Evolutionary conservation across 1,140 invertebrate genomes (phyloP).

Genomic region (Ectropis grisescens): DNA sequence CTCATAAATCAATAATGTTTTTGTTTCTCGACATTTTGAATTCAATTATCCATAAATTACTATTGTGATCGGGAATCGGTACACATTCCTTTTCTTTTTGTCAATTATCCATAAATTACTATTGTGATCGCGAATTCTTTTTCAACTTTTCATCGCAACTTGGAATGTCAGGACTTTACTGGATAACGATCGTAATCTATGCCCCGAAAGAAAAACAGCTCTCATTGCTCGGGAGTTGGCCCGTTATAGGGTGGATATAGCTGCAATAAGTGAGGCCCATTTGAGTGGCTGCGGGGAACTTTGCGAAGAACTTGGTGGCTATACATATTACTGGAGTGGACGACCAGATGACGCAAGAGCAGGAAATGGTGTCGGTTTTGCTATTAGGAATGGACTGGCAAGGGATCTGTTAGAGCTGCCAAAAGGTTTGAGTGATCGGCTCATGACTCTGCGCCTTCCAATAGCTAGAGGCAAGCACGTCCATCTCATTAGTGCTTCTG

Average conservation of each 20-base stretch:
- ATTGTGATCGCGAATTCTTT: too few species aligned
- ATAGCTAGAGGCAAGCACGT: constrained; percentile 5
- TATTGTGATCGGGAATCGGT: too few species aligned
- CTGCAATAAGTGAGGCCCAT: constrained; percentile 18
- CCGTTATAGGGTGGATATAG: constrained; percentile 15
- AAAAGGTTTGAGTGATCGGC: constrained; percentile 8
- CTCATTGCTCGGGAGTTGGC: constrained; percentile 14
- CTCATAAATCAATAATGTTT: too few species aligned
- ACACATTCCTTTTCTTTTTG: too few species aligned
- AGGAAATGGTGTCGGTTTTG: constrained; percentile 14
- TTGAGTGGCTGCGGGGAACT: constrained; percentile 10
- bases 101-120: too few species aligned
- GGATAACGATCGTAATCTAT: constrained; percentile 9
- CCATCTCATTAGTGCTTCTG: constrained; percentile 12
- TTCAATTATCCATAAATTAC: too few species aligned
- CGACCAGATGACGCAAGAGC: constrained; percentile 3
- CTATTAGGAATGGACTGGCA: constrained; percentile 6
- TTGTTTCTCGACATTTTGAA: too few species aligned
- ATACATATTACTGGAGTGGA: constrained; percentile 16
- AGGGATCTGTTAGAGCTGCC: constrained; percentile 4
- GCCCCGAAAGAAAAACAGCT: constrained; percentile 16
- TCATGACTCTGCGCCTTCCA: constrained; percentile 10
- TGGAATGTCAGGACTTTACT: constrained; percentile 16
- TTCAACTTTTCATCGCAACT: constrained; percentile 4
- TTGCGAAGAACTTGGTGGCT: constrained; percentile 10